phyloP scores from a whole-genome alignment of 2,888 invertebrate species.

The Drosophila cyrtoloma region DNA sequence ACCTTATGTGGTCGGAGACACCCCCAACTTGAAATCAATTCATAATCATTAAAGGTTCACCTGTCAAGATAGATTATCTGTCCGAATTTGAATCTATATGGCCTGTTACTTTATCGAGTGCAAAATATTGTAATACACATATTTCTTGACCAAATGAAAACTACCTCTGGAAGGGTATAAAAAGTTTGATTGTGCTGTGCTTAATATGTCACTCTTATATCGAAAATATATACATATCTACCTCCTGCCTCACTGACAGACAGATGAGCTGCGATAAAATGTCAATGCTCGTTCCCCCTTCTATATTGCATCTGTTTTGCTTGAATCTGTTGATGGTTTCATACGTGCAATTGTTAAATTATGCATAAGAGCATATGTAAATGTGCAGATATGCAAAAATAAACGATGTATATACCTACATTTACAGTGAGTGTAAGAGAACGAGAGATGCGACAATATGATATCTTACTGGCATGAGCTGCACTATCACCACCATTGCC shows the following conservation, averaged over 20 bases:
- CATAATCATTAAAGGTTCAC: not conserved
- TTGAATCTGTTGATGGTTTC: conserved; percentile 44
- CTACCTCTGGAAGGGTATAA: not conserved
- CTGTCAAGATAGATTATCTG: not conserved
- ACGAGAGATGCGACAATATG: not conserved
- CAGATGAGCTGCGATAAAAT: conserved; percentile 1
- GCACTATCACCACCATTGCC: not conserved
- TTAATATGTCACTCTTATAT: too few relatives aligned
- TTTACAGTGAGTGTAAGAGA: not conserved
- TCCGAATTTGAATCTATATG: not conserved
- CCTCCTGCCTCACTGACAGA: not conserved
- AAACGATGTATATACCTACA: not conserved
- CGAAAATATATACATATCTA: not conserved
- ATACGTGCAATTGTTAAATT: conserved; percentile 64
- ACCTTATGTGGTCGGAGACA: not conserved
- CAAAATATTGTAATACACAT: not conserved
- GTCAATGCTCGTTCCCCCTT: not conserved
- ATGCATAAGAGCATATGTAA: conserved; percentile 54
- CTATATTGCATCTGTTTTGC: conserved; percentile 32
- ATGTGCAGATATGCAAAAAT: conserved; percentile 5
- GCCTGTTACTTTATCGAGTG: not conserved
- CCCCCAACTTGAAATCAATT: not conserved
- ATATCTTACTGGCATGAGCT: conserved; percentile 35
- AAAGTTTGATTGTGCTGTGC: not conserved
- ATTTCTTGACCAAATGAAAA: not conserved